Evolutionary conservation across 2,888 invertebrate species (phyloP), one percentile per base, ranked within the genome.

Genomic region (Isoperla grammatica): DNA sequence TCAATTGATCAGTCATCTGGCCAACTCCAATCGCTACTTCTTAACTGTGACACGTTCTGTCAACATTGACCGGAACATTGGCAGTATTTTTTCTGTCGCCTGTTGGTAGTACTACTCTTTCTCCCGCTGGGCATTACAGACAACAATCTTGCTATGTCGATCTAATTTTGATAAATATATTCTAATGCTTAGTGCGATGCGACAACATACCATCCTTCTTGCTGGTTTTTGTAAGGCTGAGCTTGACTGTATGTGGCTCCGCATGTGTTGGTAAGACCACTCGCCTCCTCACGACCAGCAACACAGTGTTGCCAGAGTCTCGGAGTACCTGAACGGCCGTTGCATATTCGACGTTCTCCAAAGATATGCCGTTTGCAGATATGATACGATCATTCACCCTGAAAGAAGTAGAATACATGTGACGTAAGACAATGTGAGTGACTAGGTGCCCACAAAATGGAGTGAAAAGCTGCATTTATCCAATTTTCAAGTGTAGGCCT

Each of bases 311-410:
- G 43, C 94, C 94, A 43, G 91, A 91, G 74, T 95, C 95, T 40
- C 94, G 81, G 61, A 95, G 78, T 49, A 95, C 94, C 71, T 93
- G 92, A 59, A 95, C 94, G 1, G 95, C 95, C 1, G 92, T 88
- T 12, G 90, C 92, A 72, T 99, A 98, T 75, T 97, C 97, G 57
- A 98, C 97, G 74, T 96, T 95, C 74, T 98, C 98, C 67, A 99
- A 78, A 0, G 94, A 92, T 43, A 95, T 88, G 15, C 95, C 95
- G 76, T 99, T 99, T 19, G 96, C 98, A 59, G 93, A 92, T 66
- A 97, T 87, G 71, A 99, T 96, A 65, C 98, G 85, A 78, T 99
- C 98, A 76, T 98, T 98, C 42, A 97, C 94, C 78, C 97, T 98
- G 81, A 20, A 76, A 70, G 64, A n/a, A n/a, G n/a, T n/a, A n/a